Percentiles rank a stretch among this genome's conserved stretches.
Evolutionary conservation across 2,888 invertebrate species (phyloP).

Genomic region (Drosophila maculinotata): DNA sequence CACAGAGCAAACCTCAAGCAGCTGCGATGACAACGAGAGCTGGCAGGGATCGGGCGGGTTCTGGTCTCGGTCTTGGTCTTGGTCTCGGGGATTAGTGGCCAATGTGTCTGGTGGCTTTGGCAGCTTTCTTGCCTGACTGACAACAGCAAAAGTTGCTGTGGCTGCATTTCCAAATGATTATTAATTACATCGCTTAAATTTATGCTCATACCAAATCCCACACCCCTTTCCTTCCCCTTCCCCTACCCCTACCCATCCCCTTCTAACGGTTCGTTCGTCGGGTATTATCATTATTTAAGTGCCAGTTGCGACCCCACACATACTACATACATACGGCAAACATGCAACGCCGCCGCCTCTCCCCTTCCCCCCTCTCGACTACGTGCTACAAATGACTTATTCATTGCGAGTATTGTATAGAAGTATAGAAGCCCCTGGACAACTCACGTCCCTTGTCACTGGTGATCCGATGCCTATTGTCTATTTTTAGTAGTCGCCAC

Average conservation of each 20-base stretch:
- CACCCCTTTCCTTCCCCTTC: conserved; percentile 16
- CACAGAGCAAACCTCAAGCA: conserved; percentile 68
- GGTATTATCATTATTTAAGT: conserved; percentile 44
- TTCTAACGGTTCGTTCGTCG: conserved; percentile 20
- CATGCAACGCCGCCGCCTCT: no score
- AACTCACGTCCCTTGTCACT: conserved; percentile 20
- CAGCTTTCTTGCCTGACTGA: conserved; percentile 53
- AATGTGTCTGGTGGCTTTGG: conserved; percentile 51
- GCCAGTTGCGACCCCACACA: conserved; percentile 66
- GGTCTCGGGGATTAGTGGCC: conserved; percentile 62
- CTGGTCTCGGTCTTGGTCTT: conserved; percentile 3
- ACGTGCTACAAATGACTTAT: conserved; percentile 78
- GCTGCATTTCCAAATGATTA: conserved; percentile 72
- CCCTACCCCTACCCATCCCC: no score
- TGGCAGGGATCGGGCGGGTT: conserved; percentile 10
- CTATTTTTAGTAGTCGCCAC: conserved; percentile 70
- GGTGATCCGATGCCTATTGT: conserved; percentile 49
- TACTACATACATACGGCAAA: background rate
- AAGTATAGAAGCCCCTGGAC: conserved; percentile 5
- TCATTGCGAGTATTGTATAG: conserved; percentile 53
- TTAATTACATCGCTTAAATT: conserved; percentile 73
- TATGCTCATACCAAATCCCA: conserved; percentile 35
- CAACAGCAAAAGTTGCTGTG: conserved; percentile 55
- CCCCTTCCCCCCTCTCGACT: conserved; percentile 17
- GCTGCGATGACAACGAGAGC: conserved; percentile 56